A percentile compares a stretch with the other conserved stretches of the same genome.
Conservation (phyloP, 2,113 vertebrate genomes). For the Sprattus sprattus region DNA sequence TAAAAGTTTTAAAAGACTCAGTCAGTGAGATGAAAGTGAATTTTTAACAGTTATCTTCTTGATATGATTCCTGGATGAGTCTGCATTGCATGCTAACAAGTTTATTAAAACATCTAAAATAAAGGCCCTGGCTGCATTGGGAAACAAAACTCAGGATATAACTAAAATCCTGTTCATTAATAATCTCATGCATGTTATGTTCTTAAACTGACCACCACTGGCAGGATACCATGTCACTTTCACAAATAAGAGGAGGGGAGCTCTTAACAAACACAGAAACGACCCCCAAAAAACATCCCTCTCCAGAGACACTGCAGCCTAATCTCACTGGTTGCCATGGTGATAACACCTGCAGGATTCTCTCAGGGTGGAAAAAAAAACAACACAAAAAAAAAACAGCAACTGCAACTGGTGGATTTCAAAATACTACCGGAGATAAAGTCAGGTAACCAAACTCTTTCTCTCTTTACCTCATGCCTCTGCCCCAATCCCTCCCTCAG, state of each 20-base stretch:
- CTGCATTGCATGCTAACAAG: not conserved
- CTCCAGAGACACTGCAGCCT: not conserved
- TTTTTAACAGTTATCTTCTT: not conserved
- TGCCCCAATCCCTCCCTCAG: constrained; percentile 20
- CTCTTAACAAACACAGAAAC: not conserved
- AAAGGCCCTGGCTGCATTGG: not conserved
- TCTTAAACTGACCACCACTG: not conserved
- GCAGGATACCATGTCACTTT: not conserved
- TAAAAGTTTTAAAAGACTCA: not conserved
- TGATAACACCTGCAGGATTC: constrained; percentile 30
- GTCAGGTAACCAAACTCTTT: constrained; percentile 50
- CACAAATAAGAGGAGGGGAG: not conserved
- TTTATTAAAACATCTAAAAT: not conserved
- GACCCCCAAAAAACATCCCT: not conserved
- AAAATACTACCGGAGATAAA: constrained; percentile 45
- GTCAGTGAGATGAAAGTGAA: not conserved
- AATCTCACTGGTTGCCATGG: constrained; percentile 7
- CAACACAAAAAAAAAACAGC: not conserved
- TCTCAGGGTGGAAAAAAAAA: constrained; percentile 7
- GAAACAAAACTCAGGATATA: not conserved
- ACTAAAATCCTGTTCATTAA: not conserved
- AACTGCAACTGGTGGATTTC: constrained; percentile 10
- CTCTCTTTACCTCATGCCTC: constrained; percentile 19
- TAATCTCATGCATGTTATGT: not conserved
- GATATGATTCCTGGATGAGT: not conserved